A percentile compares a stretch with the other conserved stretches of the same genome.
These are phyloP conservation scores for Chrosomus eos DNA, from an alignment of 2,797 vertebrate genomes.

Conservation along the genomic window DNA sequence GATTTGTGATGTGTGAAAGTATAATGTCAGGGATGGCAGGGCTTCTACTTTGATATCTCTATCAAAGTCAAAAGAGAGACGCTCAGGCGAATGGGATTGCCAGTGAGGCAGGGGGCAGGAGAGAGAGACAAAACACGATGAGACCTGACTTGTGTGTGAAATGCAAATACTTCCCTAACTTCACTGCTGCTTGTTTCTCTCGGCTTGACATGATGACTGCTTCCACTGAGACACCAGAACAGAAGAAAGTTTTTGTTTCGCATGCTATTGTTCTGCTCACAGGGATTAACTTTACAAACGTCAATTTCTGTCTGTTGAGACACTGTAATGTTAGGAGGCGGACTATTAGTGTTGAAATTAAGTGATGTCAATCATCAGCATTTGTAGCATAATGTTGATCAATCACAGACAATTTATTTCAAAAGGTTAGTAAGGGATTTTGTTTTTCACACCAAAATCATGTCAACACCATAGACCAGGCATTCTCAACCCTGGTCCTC, in stretches of 20 bases:
- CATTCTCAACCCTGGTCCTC: too few relatives aligned
- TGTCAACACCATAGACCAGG: too few relatives aligned
- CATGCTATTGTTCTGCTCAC: not conserved
- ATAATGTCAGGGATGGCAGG: slow-evolving; percentile 27
- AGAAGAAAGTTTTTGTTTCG: not conserved
- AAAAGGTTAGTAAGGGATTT: not conserved
- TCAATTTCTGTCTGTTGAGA: not conserved
- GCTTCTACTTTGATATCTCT: slow-evolving; percentile 44
- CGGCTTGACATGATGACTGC: slow-evolving; percentile 18
- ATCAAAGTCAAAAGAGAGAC: slow-evolving; percentile 33
- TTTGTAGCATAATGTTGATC: not conserved
- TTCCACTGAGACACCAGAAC: not conserved
- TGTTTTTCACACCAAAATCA: not conserved
- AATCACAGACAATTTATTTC: not conserved
- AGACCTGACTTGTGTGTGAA: slow-evolving; percentile 2
- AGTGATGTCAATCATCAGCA: not conserved
- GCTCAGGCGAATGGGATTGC: not conserved
- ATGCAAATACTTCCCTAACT: slow-evolving; percentile 33
- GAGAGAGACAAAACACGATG: slow-evolving; percentile 16
- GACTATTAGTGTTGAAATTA: not conserved
- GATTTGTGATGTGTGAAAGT: slow-evolving; percentile 14
- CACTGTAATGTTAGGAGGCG: slow-evolving; percentile 20
- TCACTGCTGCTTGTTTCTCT: slow-evolving; percentile 19
- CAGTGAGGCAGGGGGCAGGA: slow-evolving; percentile 17
- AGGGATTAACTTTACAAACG: slow-evolving; percentile 10